Evolutionary conservation across 2,888 invertebrate genomes (phyloP).

Genomic region (Leptopilina drosophilae): DNA sequence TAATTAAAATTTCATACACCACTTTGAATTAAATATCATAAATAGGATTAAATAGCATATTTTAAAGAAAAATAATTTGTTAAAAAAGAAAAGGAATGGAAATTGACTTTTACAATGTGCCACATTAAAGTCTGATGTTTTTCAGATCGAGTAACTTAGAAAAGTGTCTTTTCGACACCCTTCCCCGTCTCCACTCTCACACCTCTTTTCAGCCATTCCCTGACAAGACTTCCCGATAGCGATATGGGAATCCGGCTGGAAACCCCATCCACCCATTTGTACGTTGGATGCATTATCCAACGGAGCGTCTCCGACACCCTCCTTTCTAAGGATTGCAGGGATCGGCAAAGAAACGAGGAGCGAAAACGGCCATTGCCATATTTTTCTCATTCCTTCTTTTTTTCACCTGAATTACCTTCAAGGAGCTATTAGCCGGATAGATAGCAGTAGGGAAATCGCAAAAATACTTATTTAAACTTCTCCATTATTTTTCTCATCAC

Average conservation of each 20-base stretch:
- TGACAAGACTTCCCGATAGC: slow-evolving; percentile 63
- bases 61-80: too few species aligned
- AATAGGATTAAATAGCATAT: too few species aligned
- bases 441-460: slow-evolving; percentile 11
- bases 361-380: slow-evolving; percentile 58
- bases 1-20: too few species aligned
- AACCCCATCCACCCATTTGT: slow-evolving; percentile 61
- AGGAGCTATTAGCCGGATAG: slow-evolving; percentile 25
- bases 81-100: background rate
- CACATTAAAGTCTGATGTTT: slow-evolving; percentile 20
- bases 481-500: background rate
- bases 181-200: slow-evolving; percentile 9
- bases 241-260: slow-evolving; percentile 60
- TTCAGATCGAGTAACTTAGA: slow-evolving; percentile 62
- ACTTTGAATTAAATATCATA: too few species aligned
- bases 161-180: slow-evolving; percentile 55
- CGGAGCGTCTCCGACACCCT: slow-evolving; percentile 56
- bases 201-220: slow-evolving; percentile 9
- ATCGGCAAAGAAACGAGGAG: slow-evolving; percentile 58
- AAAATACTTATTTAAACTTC: slow-evolving; percentile 10
- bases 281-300: slow-evolving; percentile 65
- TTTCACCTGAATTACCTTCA: slow-evolving; percentile 26
- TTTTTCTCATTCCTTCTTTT: slow-evolving; percentile 47
- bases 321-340: slow-evolving; percentile 52
- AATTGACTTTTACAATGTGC: slow-evolving; percentile 13